Evolutionary conservation across 2,113 vertebrate genomes (phyloP), one percentile per base, ranked within the genome.

Genomic region (Silurus glanis): DNA sequence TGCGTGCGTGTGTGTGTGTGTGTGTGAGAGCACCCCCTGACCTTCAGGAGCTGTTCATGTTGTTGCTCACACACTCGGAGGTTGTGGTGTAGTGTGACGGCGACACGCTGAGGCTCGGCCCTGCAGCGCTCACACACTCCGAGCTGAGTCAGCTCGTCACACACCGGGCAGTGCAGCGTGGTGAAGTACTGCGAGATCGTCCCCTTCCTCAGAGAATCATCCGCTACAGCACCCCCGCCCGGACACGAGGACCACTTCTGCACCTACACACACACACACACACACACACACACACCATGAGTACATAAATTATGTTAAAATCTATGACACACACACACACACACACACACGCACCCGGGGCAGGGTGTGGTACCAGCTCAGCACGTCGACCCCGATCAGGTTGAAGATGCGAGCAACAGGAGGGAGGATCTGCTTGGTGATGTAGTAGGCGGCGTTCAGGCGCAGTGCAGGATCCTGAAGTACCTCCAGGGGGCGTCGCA

Each of bases 131-230:
- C 93, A 58, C 98, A 99, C 92, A 99, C 96, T 0, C 98, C 98
- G 16, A 97, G 95, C 92, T 99, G 98, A 82, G 98, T 99, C 66
- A 99, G 95, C 90, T 97, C 95, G 58, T 99, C 97, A 47, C 98
- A 99, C 86, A 97, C 97, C 0, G 98, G 98, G 91, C 98, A 99
- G 92, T 97, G 98, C 61, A 99, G 94, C 8, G 98, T 98, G 9
- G 97, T 98, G 93, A 99, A 99, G 87, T 99, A 99, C 80, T 99
- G 98, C 3, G 97, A 98, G 90, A 99, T 99, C 56, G 98, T 99
- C 88, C 97, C 95, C 92, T 98, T 99, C 90, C 95, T 94, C 55
- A 95, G 93, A n/a, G 91, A 93, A 0, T 95, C 93, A 51, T 97
- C 96, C 7, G 90, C 94, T 3, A 58, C 89, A 56, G 89, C 89